Percentiles rank a stretch among this genome's conserved stretches.
These are phyloP conservation scores for Sebastes cheni DNA, from an alignment of 2,797 vertebrate species.

Conservation along the genomic window DNA sequence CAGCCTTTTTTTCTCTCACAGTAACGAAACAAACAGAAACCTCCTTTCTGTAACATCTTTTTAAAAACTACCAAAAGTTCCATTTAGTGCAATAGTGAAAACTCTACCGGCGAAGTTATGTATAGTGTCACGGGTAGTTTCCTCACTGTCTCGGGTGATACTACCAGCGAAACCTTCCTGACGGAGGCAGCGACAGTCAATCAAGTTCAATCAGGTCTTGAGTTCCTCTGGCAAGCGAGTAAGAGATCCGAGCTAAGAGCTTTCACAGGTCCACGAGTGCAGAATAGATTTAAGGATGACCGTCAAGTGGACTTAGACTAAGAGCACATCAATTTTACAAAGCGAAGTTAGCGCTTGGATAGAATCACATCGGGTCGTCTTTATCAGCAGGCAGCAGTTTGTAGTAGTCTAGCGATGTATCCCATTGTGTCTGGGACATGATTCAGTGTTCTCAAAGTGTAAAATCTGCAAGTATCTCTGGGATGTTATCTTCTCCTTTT, in stretches of 20 bases:
- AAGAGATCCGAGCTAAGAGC: conserved; percentile 25
- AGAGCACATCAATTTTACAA: conserved; percentile 28
- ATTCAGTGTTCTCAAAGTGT: conserved; percentile 6
- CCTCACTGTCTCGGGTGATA: conserved; percentile 69
- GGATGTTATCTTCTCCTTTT: background rate
- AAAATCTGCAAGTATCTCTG: conserved; percentile 10
- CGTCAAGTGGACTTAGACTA: conserved; percentile 35
- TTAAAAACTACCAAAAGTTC: conserved; percentile 60
- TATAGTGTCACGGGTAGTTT: conserved; percentile 70
- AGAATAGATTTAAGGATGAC: conserved; percentile 8
- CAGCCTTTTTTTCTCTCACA: conserved; percentile 71
- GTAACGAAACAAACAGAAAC: conserved; percentile 79
- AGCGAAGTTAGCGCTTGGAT: conserved; percentile 19
- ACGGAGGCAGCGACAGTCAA: conserved; percentile 42
- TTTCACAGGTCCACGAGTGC: conserved; percentile 49
- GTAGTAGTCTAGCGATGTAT: conserved; percentile 18
- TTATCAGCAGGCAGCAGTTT: conserved; percentile 42
- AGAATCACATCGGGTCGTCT: conserved; percentile 38
- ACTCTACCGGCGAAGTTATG: conserved; percentile 59
- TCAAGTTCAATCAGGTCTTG: conserved; percentile 42
- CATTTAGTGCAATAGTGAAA: conserved; percentile 83
- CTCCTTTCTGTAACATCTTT: conserved; percentile 70
- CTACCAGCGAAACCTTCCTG: conserved; percentile 29
- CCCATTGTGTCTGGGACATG: conserved; percentile 3
- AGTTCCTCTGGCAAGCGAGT: conserved; percentile 45